Evolutionary conservation across 2,888 invertebrate species (phyloP), one percentile per base, ranked within the genome.

Genomic region (Melieria crassipennis): DNA sequence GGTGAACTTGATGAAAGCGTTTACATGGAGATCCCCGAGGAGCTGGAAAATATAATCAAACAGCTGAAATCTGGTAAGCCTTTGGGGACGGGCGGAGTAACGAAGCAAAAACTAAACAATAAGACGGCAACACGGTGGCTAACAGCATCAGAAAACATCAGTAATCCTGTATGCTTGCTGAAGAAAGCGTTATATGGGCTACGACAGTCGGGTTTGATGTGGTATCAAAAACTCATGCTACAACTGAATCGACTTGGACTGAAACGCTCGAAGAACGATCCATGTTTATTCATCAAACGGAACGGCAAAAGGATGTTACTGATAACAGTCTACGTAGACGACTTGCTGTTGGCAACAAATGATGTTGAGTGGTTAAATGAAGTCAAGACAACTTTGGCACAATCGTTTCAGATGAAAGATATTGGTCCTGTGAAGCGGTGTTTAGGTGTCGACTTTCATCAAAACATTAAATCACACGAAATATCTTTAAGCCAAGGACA

Each of bases 371-470:
- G 65, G 72, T 43, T 76, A n/a, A 47, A 70, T 5, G 42, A 61
- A 7, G 56, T 72, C 0, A 77, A 78, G 56, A 0, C 50, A 16
- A 52, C 73, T 7, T 57, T 75, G 47, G 55, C 67, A 3, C 43
- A 71, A 67, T 60, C 63, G 0, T 78, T 76, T 45, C 71, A 74
- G 48, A 77, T 75, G 73, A 77, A 75, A 65, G 75, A 77, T 62
- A 65, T 77, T 9, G 75, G 77, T n/a, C 64, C 50, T n/a, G 73
- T 70, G 4, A 75, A 75, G 10, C 62, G 64, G 50, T 77, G 77
- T 48, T 7, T 75, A 4, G 74, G 73, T 7, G 70, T 74, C 47
- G 70, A 75, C n/a, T 77, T 77, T 58, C 11, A 70, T 7, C 73
- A 73, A 69, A 68, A 74, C 6, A 47, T 75, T 4, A 45, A 65